Evolutionary conservation across 2,113 vertebrate species (phyloP).

Genomic region (Ictidomys tridecemlineatus): DNA sequence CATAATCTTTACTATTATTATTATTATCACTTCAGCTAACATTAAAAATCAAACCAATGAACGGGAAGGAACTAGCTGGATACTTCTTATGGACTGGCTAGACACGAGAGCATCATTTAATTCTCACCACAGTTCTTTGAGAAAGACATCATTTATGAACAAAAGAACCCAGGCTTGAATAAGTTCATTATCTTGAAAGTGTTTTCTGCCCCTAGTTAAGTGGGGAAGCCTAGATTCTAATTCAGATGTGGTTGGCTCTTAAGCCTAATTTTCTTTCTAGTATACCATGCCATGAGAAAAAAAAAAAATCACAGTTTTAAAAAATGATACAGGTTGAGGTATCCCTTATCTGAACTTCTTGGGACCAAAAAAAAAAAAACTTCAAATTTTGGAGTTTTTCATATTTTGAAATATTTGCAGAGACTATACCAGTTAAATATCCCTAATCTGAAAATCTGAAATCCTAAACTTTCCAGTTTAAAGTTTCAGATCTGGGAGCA

Average conservation of each 20-base stretch:
- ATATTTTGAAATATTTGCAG: not conserved
- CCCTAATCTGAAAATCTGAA: not conserved
- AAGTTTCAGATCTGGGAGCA: not conserved
- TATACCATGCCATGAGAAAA: not conserved
- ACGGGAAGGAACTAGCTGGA: not conserved
- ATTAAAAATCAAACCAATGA: constrained; percentile 49
- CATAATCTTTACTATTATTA: not conserved
- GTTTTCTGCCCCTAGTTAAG: not conserved
- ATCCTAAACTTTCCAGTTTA: not conserved
- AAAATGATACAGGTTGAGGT: not conserved
- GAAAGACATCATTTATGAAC: not conserved
- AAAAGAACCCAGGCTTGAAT: not conserved
- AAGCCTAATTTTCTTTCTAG: constrained; percentile 24
- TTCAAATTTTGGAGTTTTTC: not conserved
- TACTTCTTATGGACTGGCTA: not conserved
- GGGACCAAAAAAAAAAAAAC: not conserved
- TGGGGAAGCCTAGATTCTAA: not conserved
- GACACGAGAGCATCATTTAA: not conserved
- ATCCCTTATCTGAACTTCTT: not conserved
- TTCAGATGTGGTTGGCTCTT: not conserved
- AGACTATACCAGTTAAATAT: not conserved
- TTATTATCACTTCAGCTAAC: not conserved
- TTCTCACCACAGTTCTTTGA: constrained; percentile 8
- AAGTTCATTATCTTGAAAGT: not conserved
- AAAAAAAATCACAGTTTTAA: not conserved